Percentiles rank a stretch among this genome's conserved stretches.
Evolutionary conservation across 1,140 invertebrate species (phyloP).

Genomic region (Metopolophium dirhodum): DNA sequence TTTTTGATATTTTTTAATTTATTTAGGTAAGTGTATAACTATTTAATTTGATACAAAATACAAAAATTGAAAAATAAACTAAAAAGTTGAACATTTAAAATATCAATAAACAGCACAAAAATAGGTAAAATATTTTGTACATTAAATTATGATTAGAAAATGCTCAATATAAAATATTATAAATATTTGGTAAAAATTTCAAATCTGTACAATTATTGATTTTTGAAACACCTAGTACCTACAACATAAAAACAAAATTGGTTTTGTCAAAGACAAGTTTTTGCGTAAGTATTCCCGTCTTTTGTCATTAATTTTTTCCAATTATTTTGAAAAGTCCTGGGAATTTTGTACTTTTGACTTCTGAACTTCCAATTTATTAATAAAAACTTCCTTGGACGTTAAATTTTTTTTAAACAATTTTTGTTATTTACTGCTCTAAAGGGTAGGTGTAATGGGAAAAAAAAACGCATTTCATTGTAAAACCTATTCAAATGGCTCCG

Average conservation of each 20-base stretch:
- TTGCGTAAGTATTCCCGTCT: not conserved
- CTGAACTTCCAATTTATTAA: not conserved
- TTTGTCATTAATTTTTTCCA: too few species aligned
- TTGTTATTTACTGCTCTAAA: not conserved
- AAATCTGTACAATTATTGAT: not conserved
- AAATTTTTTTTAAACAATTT: not conserved
- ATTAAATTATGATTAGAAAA: not conserved
- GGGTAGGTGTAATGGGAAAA: not conserved
- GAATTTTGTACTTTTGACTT: not conserved
- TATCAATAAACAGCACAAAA: not conserved
- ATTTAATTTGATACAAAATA: too few species aligned
- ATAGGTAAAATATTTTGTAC: not conserved
- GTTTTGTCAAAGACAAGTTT: not conserved
- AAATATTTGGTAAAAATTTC: too few species aligned
- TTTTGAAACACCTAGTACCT: not conserved
- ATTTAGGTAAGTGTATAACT: too few species aligned
- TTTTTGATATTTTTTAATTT: too few species aligned
- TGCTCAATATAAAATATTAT: not conserved
- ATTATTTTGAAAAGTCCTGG: too few species aligned
- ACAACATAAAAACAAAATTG: too few species aligned
- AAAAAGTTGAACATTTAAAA: too few species aligned
- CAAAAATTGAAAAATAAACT: too few species aligned
- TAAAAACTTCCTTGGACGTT: not conserved
- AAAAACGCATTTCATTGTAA: not conserved
- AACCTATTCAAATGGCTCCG: not conserved